A percentile compares a stretch with the other conserved stretches of the same genome.
These are phyloP conservation scores for Prionailurus bengalensis DNA, from an alignment of 2,113 vertebrate genomes.

Conservation along the genomic window DNA sequence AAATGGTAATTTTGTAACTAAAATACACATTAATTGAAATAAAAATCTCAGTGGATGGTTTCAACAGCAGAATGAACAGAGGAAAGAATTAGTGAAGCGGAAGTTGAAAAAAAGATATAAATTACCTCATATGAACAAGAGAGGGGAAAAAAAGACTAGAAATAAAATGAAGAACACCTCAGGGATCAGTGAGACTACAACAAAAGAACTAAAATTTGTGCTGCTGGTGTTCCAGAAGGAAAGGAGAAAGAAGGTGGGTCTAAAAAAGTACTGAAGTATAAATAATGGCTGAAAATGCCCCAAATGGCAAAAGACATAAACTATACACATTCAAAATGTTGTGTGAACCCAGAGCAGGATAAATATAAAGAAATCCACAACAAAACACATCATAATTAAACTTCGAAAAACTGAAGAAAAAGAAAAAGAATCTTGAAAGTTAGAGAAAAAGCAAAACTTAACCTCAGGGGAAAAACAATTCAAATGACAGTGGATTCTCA, in stretches of 20 bases:
- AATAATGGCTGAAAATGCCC: background rate
- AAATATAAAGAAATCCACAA: background rate
- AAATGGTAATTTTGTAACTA: background rate
- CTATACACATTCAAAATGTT: background rate
- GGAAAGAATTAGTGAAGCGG: background rate
- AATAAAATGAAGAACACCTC: background rate
- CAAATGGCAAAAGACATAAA: background rate
- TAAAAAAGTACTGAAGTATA: background rate
- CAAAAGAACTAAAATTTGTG: background rate
- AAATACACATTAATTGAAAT: background rate
- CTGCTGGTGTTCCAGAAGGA: background rate
- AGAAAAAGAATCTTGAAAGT: background rate
- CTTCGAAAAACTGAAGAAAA: background rate
- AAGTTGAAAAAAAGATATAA: background rate
- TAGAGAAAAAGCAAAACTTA: background rate
- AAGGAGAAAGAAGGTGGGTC: background rate
- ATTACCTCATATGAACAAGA: background rate
- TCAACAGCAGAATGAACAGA: background rate
- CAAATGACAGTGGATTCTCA: background rate
- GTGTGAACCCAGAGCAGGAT: background rate
- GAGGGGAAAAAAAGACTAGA: background rate
- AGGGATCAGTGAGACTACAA: background rate
- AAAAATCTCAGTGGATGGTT: background rate
- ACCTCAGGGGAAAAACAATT: background rate
- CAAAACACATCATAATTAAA: background rate